phyloP scores from a whole-genome alignment of 2,797 vertebrate genomes.

The Staurois parvus region DNA sequence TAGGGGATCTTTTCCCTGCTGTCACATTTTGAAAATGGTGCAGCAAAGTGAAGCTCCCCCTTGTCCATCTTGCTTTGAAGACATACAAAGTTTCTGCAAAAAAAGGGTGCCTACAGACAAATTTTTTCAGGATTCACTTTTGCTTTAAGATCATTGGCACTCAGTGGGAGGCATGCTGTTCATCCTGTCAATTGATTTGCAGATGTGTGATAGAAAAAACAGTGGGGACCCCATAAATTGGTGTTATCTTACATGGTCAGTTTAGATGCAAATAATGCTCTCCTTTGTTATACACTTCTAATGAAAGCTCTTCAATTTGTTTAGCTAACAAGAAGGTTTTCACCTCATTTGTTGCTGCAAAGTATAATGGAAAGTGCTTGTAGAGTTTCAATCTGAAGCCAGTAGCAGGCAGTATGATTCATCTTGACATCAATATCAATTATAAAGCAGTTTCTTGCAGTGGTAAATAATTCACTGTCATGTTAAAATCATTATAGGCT shows the following conservation, averaged over 20 bases:
- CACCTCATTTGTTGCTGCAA: slow-evolving; percentile 16
- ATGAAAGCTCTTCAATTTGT: slow-evolving; percentile 11
- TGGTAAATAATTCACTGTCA: slow-evolving; percentile 51
- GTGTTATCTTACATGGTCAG: neutral
- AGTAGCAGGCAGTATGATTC: slow-evolving; percentile 39
- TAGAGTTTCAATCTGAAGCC: slow-evolving; percentile 12
- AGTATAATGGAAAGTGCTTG: neutral
- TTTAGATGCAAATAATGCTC: neutral
- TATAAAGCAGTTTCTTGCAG: slow-evolving; percentile 44
- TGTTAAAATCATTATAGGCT: slow-evolving; percentile 51
- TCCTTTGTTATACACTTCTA: neutral
- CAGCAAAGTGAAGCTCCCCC: no score
- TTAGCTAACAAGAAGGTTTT: slow-evolving; percentile 10
- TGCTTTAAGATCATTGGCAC: no score
- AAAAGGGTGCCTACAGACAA: no score
- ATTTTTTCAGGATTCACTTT: no score
- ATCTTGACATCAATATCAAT: slow-evolving; percentile 56
- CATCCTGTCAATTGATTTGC: no score
- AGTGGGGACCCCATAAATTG: no score
- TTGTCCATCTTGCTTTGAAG: no score
- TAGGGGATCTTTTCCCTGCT: no score
- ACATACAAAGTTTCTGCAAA: no score
- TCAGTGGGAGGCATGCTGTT: no score
- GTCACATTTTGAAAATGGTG: no score
- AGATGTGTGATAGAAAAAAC: no score